phyloP scores from a whole-genome alignment of 2,113 vertebrate species.

The Cacatua alba region DNA sequence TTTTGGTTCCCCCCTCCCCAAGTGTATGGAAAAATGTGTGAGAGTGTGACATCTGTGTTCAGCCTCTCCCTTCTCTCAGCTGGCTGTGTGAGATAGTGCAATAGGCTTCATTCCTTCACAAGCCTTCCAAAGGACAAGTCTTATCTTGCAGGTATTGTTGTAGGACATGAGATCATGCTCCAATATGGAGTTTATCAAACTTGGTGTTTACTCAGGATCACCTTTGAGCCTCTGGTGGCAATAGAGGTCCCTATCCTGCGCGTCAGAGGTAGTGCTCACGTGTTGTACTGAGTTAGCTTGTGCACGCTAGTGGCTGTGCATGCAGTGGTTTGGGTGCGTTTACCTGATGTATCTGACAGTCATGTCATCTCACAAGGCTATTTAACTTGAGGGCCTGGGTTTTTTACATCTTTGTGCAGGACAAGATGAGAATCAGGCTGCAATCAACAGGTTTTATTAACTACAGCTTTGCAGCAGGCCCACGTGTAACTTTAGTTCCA shows the following conservation, averaged over 20 bases:
- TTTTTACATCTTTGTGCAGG: not conserved
- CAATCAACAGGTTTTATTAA: not conserved
- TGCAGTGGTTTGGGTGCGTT: not conserved
- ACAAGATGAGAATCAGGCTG: not conserved
- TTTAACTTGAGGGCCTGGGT: not conserved
- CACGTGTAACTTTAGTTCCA: not conserved
- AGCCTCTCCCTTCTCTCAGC: conserved; percentile 23
- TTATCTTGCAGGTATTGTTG: conserved; percentile 45
- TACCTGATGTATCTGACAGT: not conserved
- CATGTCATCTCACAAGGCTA: not conserved
- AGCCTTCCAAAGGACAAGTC: not conserved
- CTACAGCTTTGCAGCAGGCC: not conserved
- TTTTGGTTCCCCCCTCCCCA: not conserved
- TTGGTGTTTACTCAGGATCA: conserved; percentile 46
- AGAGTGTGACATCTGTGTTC: not conserved
- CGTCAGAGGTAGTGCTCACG: accelerated
- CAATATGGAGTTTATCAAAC: not conserved
- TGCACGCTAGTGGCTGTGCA: not conserved
- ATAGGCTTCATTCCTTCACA: not conserved
- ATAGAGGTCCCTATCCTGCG: not conserved
- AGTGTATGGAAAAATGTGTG: conserved; percentile 7
- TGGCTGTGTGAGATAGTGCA: not conserved
- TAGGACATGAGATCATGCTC: not conserved
- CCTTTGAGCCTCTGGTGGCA: conserved; percentile 11
- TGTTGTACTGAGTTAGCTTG: not conserved